Conservation (phyloP, 2,113 vertebrate genomes). For the Candoia aspera region DNA sequence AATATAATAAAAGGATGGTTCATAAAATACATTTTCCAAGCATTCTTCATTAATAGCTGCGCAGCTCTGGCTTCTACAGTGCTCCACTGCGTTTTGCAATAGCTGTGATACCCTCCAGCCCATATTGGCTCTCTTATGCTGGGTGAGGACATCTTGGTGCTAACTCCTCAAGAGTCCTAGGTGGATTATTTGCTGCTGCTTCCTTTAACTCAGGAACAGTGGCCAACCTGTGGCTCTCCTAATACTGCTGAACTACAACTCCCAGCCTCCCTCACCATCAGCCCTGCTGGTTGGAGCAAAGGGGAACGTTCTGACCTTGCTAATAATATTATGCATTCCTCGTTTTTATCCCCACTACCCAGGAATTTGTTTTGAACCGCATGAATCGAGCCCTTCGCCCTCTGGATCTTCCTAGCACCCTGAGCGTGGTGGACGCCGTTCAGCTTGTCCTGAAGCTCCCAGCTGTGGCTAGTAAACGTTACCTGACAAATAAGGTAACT, state of each 20-base stretch:
- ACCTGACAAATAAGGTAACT: constrained; percentile 92
- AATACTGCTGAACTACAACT: no score
- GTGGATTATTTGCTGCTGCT: no score
- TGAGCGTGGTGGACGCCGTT: constrained; percentile 78
- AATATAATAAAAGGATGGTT: no score
- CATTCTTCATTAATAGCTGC: no score
- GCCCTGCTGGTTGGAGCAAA: neutral
- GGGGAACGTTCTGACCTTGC: neutral
- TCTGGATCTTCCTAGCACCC: constrained; percentile 75
- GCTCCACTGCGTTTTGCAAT: neutral
- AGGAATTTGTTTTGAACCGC: constrained; percentile 81
- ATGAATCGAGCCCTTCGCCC: constrained; percentile 51
- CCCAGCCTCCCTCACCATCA: no score
- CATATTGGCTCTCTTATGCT: neutral
- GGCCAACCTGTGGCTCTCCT: neutral
- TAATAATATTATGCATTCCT: neutral
- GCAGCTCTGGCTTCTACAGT: no score
- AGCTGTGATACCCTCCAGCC: neutral
- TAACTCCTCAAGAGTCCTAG: no score
- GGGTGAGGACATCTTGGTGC: neutral
- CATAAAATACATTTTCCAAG: no score
- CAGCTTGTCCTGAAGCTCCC: constrained; percentile 84
- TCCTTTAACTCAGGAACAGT: no score
- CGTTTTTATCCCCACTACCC: neutral
- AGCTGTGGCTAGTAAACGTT: constrained; percentile 90